A percentile compares a stretch with the other conserved stretches of the same genome.
Evolutionary conservation across 2,888 invertebrate species (phyloP).

Genomic region (Muscina levida): DNA sequence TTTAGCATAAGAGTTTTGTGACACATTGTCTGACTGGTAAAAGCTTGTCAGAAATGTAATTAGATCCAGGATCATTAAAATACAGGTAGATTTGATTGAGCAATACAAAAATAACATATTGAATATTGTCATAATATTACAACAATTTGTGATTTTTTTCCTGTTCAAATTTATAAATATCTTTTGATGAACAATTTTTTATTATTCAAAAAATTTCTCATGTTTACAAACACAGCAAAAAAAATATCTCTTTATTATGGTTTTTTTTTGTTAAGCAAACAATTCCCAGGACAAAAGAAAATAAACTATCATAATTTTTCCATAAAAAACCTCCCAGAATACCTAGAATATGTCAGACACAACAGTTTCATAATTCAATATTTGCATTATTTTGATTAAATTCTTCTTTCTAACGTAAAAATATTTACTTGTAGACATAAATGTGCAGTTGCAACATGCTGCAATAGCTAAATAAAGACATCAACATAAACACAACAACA

Average conservation of each 20-base stretch:
- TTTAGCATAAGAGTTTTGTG: too few species aligned
- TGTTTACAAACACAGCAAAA: not conserved
- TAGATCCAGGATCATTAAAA: too few species aligned
- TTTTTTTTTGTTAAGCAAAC: not conserved
- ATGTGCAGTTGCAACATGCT: constrained; percentile 29
- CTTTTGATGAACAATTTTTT: too few species aligned
- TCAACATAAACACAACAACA: constrained; percentile 2
- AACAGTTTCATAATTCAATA: not conserved
- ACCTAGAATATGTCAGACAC: not conserved
- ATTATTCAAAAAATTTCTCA: not conserved
- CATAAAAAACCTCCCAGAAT: not conserved
- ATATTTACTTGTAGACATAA: not conserved
- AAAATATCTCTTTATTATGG: not conserved
- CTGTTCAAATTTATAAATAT: too few species aligned
- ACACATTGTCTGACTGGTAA: too few species aligned
- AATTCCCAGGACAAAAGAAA: not conserved
- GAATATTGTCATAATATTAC: too few species aligned
- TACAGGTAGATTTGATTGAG: too few species aligned
- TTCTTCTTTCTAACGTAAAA: constrained; percentile 1
- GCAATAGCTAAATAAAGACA: constrained; percentile 22
- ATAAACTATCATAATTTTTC: not conserved
- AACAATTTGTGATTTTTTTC: too few species aligned
- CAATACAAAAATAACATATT: too few species aligned
- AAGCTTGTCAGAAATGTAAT: too few species aligned
- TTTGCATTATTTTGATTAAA: constrained; percentile 48